These are phyloP conservation scores for Rhopalosiphum padi DNA, from an alignment of 1,140 invertebrate genomes.

Conservation along the genomic window DNA sequence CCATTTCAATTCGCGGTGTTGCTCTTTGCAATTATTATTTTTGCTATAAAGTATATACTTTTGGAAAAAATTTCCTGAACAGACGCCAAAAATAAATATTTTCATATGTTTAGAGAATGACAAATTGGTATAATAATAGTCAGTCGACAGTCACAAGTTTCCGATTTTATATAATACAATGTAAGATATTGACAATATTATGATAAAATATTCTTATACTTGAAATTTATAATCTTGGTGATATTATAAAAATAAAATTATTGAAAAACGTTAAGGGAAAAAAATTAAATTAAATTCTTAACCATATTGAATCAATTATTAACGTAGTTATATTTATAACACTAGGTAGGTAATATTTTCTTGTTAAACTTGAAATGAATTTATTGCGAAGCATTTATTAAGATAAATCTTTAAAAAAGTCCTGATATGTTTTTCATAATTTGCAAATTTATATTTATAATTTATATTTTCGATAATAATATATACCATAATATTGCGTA, in stretches of 20 bases:
- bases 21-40: conserved; percentile 42
- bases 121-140: background rate
- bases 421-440: too few relatives aligned
- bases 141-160: background rate
- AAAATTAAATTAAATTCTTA: background rate
- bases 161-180: background rate
- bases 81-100: conserved; percentile 27
- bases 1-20: conserved; percentile 45
- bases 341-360: background rate
- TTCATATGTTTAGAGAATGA: background rate
- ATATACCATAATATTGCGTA: background rate
- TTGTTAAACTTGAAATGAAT: background rate
- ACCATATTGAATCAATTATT: background rate
- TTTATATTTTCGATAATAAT: background rate
- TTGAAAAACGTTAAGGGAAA: background rate
- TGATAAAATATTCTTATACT: too few relatives aligned
- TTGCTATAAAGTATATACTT: background rate
- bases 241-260: background rate
- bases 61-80: background rate
- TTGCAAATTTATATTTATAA: background rate
- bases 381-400: background rate
- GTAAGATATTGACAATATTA: background rate
- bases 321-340: background rate
- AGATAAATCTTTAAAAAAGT: background rate
- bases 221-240: too few relatives aligned